Evolutionary conservation across 2,113 vertebrate genomes (phyloP).

Genomic region (Dinomys branickii): DNA sequence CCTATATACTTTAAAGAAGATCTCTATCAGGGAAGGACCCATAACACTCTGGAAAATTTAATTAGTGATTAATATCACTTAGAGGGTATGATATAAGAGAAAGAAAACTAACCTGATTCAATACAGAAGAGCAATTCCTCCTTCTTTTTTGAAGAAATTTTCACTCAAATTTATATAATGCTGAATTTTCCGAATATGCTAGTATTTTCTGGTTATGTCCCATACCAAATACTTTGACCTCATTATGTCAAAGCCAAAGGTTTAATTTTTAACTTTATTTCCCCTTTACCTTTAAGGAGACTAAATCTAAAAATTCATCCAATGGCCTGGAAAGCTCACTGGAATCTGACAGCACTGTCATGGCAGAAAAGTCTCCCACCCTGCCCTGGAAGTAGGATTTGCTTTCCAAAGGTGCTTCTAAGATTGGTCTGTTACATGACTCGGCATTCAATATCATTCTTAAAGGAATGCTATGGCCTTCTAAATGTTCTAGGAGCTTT

Average conservation of each 20-base stretch:
- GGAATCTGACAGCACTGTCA: background rate
- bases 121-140: background rate
- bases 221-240: background rate
- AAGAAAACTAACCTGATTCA: slow-evolving; percentile 31
- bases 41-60: background rate
- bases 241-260: background rate
- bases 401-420: too few relatives aligned
- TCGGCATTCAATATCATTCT: background rate
- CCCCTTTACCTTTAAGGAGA: background rate
- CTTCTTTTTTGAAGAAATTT: background rate
- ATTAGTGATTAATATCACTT: background rate
- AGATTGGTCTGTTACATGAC: background rate
- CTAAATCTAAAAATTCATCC: background rate
- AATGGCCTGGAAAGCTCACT: background rate
- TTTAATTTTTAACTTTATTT: slow-evolving; percentile 67
- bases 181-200: background rate
- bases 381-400: background rate
- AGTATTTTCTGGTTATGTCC: background rate
- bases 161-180: background rate
- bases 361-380: background rate
- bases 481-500: background rate
- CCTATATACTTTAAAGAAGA: background rate
- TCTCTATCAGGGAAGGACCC: background rate
- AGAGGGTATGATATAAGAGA: background rate
- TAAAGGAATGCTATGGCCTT: too few relatives aligned